These are phyloP conservation scores for Hydrotaea cyrtoneurina DNA, from an alignment of 2,888 invertebrate genomes.

Conservation along the genomic window DNA sequence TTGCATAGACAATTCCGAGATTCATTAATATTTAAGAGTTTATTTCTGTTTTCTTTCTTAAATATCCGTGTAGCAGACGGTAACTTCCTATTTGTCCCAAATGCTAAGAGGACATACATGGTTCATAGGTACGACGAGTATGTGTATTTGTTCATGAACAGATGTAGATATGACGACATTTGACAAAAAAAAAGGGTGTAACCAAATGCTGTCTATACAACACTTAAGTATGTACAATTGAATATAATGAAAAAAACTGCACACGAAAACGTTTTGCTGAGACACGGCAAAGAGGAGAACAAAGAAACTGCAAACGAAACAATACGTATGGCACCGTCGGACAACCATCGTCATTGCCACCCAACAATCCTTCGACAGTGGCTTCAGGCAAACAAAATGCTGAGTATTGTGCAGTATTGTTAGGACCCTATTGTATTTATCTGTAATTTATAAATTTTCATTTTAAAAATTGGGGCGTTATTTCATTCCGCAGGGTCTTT, in stretches of 20 bases:
- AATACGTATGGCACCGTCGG: not conserved
- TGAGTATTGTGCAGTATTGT: too few species aligned
- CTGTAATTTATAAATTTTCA: too few species aligned
- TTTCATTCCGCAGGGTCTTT: too few species aligned
- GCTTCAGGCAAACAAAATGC: too few species aligned
- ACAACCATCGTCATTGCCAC: too few species aligned
- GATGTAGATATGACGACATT: constrained; percentile 30
- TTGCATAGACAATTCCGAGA: not conserved
- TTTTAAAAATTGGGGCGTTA: too few species aligned
- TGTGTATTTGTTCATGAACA: too few species aligned
- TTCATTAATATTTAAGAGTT: not conserved
- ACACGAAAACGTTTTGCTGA: not conserved
- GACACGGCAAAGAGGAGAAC: not conserved
- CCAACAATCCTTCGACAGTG: too few species aligned
- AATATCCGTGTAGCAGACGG: not conserved
- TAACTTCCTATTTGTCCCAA: not conserved
- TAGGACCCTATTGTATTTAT: too few species aligned
- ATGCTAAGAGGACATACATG: too few species aligned
- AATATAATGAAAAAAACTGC: constrained; percentile 31
- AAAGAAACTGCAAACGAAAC: constrained; percentile 8
- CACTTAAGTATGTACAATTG: constrained; percentile 43
- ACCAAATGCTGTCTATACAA: constrained; percentile 35
- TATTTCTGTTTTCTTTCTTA: not conserved
- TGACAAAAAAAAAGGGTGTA: constrained; percentile 48
- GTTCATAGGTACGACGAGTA: too few species aligned